Evolutionary conservation across 1,140 invertebrate genomes (phyloP), one percentile per base, ranked within the genome.

Genomic region (Cydia splendana): DNA sequence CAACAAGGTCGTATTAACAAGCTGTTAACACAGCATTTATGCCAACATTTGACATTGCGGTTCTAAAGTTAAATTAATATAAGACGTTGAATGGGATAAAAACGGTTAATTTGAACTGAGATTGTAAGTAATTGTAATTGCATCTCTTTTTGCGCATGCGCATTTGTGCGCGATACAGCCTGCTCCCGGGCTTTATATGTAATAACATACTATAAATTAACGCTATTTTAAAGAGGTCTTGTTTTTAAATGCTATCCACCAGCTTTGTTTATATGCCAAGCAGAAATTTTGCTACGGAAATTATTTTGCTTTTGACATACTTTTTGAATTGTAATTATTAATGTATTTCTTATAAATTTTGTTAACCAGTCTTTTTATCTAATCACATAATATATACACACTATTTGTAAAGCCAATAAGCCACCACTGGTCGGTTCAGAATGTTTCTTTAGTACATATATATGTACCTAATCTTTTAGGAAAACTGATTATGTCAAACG

Each of bases 41-140:
- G n/a, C 3, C n/a, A 57, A 24, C 57, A 20, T 62, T 10, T 12
- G 18, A 62, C 57, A 24, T 62, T 62, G 4, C 15, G 5, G 15
- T 18, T 20, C 15, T 15, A 18, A 18, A 57, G n/a, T 15, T 51
- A 57, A n/a, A 15, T 51, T 15, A 51, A 15, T n/a, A 51, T 4
- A 51, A 51, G 10, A 51, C 6, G 18, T 12, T 62, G 10, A 62
- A 62, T 62, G 57, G 10, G 18, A 62, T 24, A 24, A 62, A 62
- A 62, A 62, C 20, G n/a, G n/a, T 1, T 62, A 62, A 62, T 20
- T 62, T 62, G 1, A 62, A 24, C 57, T 62, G 57, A 62, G 57
- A 62, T 62, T 62, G 57, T 62, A 10, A 62, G 53, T 34, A 34
- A 62, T 62, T 62, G 53, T 62, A 24, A 62, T 24, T 24, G 20